A percentile compares a stretch with the other conserved stretches of the same genome.
Conservation (phyloP, 2,888 invertebrate genomes). For the Lapara coniferarum region DNA sequence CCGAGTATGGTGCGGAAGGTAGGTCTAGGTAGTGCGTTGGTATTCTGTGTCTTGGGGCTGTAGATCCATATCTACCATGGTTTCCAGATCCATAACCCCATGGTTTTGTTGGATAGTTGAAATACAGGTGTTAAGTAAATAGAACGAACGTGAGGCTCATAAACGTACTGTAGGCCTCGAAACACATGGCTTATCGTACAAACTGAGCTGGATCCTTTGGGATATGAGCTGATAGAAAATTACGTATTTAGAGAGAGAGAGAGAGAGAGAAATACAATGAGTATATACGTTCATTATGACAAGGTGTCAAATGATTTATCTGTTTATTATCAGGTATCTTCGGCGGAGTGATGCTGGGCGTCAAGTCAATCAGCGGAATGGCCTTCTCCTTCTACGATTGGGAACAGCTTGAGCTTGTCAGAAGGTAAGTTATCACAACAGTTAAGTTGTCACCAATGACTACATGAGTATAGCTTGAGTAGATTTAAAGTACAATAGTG, state of each 20-base stretch:
- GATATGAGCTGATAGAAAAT: no score
- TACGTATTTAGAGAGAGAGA: no score
- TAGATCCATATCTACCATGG: no score
- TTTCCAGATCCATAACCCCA: no score
- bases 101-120: no score
- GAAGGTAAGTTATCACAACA: slow-evolving; percentile 72
- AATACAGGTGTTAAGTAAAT: not conserved
- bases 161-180: no score
- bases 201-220: no score
- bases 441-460: not conserved
- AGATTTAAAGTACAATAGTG: no score
- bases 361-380: slow-evolving; percentile 95
- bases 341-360: slow-evolving; percentile 95
- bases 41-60: not conserved
- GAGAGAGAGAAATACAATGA: no score
- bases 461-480: no score
- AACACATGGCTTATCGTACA: no score
- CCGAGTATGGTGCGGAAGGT: slow-evolving; percentile 98
- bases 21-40: slow-evolving; percentile 29
- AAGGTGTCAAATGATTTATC: not conserved
- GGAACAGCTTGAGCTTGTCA: slow-evolving; percentile 95
- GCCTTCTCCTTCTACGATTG: slow-evolving; percentile 99
- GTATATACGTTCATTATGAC: not conserved
- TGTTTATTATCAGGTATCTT: slow-evolving; percentile 86
- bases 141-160: no score